These are phyloP conservation scores for Syngnathus rostellatus DNA, from an alignment of 2,797 vertebrate species.

Conservation along the genomic window DNA sequence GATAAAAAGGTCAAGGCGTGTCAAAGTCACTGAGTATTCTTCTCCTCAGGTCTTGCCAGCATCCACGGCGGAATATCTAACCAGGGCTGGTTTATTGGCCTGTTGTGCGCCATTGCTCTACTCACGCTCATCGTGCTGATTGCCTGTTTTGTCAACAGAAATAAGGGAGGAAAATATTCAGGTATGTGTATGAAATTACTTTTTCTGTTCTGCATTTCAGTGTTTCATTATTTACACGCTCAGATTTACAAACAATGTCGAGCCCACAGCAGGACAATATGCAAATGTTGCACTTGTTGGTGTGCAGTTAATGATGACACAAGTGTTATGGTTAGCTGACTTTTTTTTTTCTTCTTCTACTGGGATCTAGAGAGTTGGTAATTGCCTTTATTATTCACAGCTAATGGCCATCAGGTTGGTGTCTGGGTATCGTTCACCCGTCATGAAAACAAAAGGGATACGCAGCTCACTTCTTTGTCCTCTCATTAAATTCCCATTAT, in stretches of 20 bases:
- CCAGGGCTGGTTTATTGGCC: constrained; percentile 95
- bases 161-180: constrained; percentile 96
- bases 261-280: constrained; percentile 38
- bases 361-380: constrained; percentile 34
- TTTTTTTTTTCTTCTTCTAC: constrained; percentile 30
- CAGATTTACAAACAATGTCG: constrained; percentile 29
- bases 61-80: constrained; percentile 85
- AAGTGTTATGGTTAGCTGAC: constrained; percentile 37
- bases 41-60: constrained; percentile 78
- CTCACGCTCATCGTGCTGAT: constrained; percentile 87
- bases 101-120: constrained; percentile 91
- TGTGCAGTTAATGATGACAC: constrained; percentile 36
- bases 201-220: constrained; percentile 35
- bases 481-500: constrained; percentile 53
- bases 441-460: constrained; percentile 46
- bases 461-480: constrained; percentile 42
- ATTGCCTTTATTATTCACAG: constrained; percentile 53
- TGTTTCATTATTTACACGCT: constrained; percentile 34
- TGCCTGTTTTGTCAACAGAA: constrained; percentile 93
- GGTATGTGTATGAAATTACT: constrained; percentile 70
- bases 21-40: constrained; percentile 59
- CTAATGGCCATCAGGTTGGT: constrained; percentile 52
- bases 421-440: constrained; percentile 28
- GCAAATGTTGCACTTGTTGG: constrained; percentile 39
- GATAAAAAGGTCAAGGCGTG: constrained; percentile 53